phyloP scores from a whole-genome alignment of 2,888 invertebrate species.

The Acronicta leporina region DNA sequence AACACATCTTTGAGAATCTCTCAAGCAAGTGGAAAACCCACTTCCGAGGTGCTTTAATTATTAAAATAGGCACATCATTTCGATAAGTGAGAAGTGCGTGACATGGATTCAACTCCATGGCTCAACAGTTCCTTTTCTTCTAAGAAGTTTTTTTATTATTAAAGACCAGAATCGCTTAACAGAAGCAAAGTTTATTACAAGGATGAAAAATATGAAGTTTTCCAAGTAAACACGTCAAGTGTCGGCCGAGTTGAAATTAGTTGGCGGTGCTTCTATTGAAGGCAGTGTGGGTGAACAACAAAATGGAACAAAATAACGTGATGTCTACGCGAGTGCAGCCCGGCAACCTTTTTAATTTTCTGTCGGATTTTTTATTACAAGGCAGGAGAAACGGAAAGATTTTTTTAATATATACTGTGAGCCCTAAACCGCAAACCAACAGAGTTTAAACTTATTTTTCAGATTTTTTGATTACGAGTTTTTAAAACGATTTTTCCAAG shows the following conservation, averaged over 20 bases:
- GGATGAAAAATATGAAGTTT: slow-evolving; percentile 61
- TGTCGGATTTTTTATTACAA: slow-evolving; percentile 16
- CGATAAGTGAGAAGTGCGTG: no score
- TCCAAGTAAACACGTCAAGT: slow-evolving; percentile 59
- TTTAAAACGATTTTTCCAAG: no score
- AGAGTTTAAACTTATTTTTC: no score
- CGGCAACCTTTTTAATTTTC: slow-evolving; percentile 14
- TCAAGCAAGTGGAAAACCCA: no score
- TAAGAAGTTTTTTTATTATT: slow-evolving; percentile 23
- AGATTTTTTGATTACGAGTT: no score
- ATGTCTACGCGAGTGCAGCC: slow-evolving; percentile 46
- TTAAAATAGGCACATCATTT: no score
- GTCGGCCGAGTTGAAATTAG: slow-evolving; percentile 59
- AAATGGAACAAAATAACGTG: slow-evolving; percentile 44
- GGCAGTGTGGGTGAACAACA: slow-evolving; percentile 43
- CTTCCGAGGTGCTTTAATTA: no score
- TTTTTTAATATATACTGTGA: not conserved
- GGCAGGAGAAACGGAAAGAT: not conserved
- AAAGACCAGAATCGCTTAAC: slow-evolving; percentile 40
- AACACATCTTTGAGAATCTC: no score
- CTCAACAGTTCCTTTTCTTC: not conserved
- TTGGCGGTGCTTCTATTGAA: slow-evolving; percentile 53
- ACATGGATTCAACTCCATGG: no score
- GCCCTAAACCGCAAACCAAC: no score
- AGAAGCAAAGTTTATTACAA: slow-evolving; percentile 36